These are phyloP conservation scores for Drosophila tani DNA, from an alignment of 1,140 invertebrate species.

Conservation along the genomic window DNA sequence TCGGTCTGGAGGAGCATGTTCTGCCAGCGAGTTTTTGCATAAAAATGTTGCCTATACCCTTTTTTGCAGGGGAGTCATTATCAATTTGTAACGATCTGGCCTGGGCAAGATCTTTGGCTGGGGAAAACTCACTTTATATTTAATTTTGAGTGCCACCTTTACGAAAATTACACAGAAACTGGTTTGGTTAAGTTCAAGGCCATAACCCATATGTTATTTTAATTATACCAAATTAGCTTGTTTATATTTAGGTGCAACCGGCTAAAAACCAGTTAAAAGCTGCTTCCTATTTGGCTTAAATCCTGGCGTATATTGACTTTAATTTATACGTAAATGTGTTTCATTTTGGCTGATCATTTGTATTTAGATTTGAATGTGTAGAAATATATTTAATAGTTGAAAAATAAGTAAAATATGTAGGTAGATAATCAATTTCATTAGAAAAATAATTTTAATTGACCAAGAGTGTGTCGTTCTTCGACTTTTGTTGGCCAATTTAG, in stretches of 20 bases:
- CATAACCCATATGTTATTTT: constrained; percentile 32
- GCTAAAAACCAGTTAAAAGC: constrained; percentile 9
- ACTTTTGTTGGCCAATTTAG: constrained; percentile 1
- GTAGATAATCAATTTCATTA: no score
- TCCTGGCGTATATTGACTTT: background rate
- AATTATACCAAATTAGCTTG: constrained; percentile 20
- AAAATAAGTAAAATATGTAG: background rate
- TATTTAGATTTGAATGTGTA: background rate
- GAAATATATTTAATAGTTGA: background rate
- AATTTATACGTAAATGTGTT: background rate
- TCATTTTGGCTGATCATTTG: background rate
- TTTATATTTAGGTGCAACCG: constrained; percentile 19
- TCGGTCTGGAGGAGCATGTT: constrained; percentile 56
- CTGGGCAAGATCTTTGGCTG: constrained; percentile 2
- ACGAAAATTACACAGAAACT: constrained; percentile 13
- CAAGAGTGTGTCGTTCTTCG: constrained; percentile 19
- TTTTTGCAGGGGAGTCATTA: constrained; percentile 27
- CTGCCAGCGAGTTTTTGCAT: constrained; percentile 70
- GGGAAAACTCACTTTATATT: background rate
- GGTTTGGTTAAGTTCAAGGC: constrained; percentile 29
- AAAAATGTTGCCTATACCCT: constrained; percentile 43
- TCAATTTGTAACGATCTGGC: constrained; percentile 19
- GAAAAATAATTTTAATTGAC: background rate
- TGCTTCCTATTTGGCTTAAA: constrained; percentile 30
- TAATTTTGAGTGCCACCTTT: constrained; percentile 2